Evolutionary conservation across 2,113 vertebrate species (phyloP).

Genomic region (Eulemur macaco): DNA sequence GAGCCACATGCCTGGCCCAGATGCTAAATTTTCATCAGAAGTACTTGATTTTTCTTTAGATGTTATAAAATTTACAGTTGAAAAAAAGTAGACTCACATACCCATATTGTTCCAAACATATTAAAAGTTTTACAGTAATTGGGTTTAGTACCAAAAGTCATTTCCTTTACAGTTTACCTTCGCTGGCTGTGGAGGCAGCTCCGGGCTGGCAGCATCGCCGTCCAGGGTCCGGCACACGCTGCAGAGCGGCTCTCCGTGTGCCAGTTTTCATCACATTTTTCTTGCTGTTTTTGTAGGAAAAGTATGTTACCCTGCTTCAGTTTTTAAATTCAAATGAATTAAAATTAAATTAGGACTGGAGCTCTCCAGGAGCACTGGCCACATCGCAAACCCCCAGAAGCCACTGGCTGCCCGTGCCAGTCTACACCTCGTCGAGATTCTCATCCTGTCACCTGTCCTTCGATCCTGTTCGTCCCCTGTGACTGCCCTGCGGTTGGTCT

Average conservation of each 20-base stretch:
- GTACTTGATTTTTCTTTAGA: neutral
- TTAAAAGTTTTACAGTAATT: neutral
- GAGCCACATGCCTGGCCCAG: too few species aligned
- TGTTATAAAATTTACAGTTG: neutral
- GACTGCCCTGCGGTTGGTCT: neutral
- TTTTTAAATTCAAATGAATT: neutral
- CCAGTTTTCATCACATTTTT: too few species aligned
- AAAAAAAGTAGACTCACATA: neutral
- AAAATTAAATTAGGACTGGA: neutral
- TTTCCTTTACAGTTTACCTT: neutral
- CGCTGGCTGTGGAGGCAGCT: neutral
- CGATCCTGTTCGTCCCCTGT: too few species aligned
- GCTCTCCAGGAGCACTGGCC: neutral
- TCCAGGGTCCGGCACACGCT: neutral
- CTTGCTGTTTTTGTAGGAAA: neutral
- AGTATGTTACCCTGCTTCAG: neutral
- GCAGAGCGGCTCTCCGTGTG: neutral
- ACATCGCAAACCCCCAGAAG: neutral
- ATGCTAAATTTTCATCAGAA: neutral
- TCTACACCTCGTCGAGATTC: accelerated
- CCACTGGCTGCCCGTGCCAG: accelerated
- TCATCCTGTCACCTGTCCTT: neutral
- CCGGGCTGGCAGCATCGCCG: too few species aligned
- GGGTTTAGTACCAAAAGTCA: neutral
- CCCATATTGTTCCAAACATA: too few species aligned